Base-by-base conservation (phyloP, 2,888 invertebrate species). In the Ceratothoa steindachneri region DNA sequence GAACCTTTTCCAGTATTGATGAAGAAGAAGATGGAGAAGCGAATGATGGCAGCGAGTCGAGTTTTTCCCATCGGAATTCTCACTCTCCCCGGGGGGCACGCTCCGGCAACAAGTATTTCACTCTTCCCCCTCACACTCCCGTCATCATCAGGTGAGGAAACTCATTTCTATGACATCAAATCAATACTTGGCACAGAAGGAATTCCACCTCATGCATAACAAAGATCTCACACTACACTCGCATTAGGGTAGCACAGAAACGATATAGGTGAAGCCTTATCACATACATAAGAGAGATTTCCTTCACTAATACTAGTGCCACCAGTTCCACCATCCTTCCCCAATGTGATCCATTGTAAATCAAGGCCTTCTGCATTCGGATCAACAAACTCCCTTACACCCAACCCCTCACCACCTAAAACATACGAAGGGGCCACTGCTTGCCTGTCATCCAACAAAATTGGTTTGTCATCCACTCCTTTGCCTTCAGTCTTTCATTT, bases 91-190 rank as follows among this genome's bases (percentile, higher is more conserved):
- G 53, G 2, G 67, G 72, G 9, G 72, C 76, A 1, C 60, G 71
- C n/a, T 80, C 82, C 7, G 87, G 86, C 71, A 88, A 88, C 82
- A 85, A 85, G 67, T 93, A 91, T 85, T 97, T 97, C 84, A 90
- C 90, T 83, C 93, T 99, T 72, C 97, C 98, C 19, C 89, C 90
- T 72, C 97, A 99, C 84, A 98, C 97, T 9, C 99, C 99, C 0
- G 89, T 99, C 79, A 97, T 98, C 82, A 93, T 98, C 83, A 92
- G 92, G 91, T 92, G 85, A 71, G 80, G 76, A 75, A 79, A 73
- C 24, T 24, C 1, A 64, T 27, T 64, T 15, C 64, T 4, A 22
- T 64, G 2, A 15, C n/a, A n/a, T n/a, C n/a, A n/a, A 12, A 51
- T 51, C 9, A 51, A n/a, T n/a, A n/a, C n/a, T n/a, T n/a, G 51